Base-by-base conservation (phyloP, 2,888 invertebrate genomes). In the Boloria selene region DNA sequence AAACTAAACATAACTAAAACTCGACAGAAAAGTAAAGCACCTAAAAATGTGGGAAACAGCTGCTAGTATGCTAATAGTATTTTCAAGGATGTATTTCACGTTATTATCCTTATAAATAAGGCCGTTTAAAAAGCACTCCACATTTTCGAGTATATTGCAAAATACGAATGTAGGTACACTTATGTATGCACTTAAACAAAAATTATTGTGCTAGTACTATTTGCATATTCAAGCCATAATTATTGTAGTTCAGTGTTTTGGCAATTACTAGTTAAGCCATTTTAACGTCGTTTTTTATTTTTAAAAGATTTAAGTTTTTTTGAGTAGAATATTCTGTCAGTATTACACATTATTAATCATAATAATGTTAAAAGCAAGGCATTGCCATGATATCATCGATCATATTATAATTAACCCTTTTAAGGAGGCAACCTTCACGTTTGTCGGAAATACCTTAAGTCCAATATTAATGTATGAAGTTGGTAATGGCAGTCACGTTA, bases 401-500 rank as follows among this genome's bases (percentile, higher is more conserved):
- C 45, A 18, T 38, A 26, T 65, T 31, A 56, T 59, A 26, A 65
- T 42, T 47, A 63, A 64, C 61, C 65, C 60, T 64, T 60, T 65
- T 52, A 71, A 65, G 62, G 68, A 55, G 65, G 49, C 56, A 65
- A 54, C 58, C 47, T 69, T 54, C 22, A 55, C 64, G 52, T 69
- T 63, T 61, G 55, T 64, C 64, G 61, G 65, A 64, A 70, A 66
- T 58, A 65, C 65, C 69, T 73, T 75, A 79, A 77, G 77, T 73
- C 67, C 72, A 74, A 73, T 80, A 78, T 80, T 79, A 80, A 78
- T 77, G 79, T 73, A 67, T 74, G 80, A 86, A 85, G 77, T 86
- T 85, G 77, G 73, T 84, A 84, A 87, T 84, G 82, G 81, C 75
- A 61, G 64, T 77, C 79, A 81, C 84, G 85, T 84, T 85, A 75